Base-by-base conservation (phyloP, 2,113 vertebrate genomes). In the Sorex fumeus region DNA sequence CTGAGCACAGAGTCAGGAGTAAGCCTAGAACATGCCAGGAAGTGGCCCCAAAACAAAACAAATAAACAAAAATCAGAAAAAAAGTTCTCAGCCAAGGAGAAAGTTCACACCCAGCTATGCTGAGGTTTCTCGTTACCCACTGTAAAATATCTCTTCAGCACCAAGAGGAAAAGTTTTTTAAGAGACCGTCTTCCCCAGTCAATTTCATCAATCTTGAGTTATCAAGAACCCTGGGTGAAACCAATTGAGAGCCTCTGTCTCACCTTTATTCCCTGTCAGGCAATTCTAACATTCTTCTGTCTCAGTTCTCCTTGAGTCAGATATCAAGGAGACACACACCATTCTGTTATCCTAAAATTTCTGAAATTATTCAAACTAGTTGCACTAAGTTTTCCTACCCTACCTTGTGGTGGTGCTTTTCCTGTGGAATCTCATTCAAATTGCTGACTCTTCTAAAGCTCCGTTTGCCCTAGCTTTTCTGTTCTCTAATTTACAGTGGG, bases 391-490 rank as follows among this genome's bases (percentile, higher is more conserved):
- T 53, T 72, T 15, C 64, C 57, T 66, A 15, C 16, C 57, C 43
- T 85, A 8, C 34, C 57, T 90, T 80, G 43, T 21, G 11, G 43
- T 21, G 11, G 66, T 43, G 15, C 0, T 43, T 62, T 66, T 43
- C 36, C 43, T 13, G 1, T 9, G 34, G 53, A 66, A 53, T 62
- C 19, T 23, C 12, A 80, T 71, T 0, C 78, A n/a, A 40, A 77
- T 15, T n/a, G n/a, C 9, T 7, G n/a, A n/a, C 0, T 4, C 36
- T 77, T 13, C 66, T 19, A 72, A 2, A 2, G 0, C 0, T 12
- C 16, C 7, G 3, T 62, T 53, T 57, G 43, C 62, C 27, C 28
- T 62, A 3, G 15, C 10, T 28, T 8, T 67, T 32, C 3, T 7
- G 34, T 67, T 57, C 40, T 43, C 18, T 53, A 10, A 36, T n/a